phyloP scores from a whole-genome alignment of 1,140 invertebrate species.

The Anoplolepis gracilipes region DNA sequence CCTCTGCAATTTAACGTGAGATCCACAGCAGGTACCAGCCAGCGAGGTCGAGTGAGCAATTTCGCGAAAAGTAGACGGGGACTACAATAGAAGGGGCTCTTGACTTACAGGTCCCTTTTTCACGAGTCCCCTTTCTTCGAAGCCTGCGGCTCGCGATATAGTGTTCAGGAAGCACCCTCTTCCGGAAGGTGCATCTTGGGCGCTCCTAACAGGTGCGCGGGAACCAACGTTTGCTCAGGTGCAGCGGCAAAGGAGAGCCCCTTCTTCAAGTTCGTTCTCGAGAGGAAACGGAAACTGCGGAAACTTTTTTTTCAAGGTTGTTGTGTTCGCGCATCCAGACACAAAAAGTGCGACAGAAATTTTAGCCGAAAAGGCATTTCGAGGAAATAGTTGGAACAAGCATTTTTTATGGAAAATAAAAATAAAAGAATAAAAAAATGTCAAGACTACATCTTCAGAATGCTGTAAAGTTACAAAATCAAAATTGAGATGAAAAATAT shows the following conservation, averaged over 20 bases:
- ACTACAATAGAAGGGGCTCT: conserved; percentile 23
- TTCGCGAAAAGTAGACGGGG: conserved; percentile 57
- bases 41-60: conserved; percentile 42
- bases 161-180: conserved; percentile 60
- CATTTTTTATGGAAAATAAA: neutral
- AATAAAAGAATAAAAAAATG: neutral
- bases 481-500: neutral
- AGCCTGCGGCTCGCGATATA: conserved; percentile 25
- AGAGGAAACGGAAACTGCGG: neutral
- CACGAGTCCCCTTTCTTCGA: conserved; percentile 26
- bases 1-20: conserved; percentile 19
- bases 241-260: neutral
- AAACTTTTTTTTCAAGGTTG: conserved; percentile 4
- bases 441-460: neutral
- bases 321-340: neutral
- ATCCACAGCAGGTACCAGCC: conserved; percentile 5
- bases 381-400: neutral
- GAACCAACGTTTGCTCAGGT: conserved; percentile 65
- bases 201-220: conserved; percentile 32
- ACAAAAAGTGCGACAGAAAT: neutral
- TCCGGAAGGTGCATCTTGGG: conserved; percentile 15
- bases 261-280: neutral
- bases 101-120: conserved; percentile 47
- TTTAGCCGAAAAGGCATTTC: neutral
- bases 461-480: neutral